Evolutionary conservation across 2,113 vertebrate genomes (phyloP).

Genomic region (Thymallus thymallus): DNA sequence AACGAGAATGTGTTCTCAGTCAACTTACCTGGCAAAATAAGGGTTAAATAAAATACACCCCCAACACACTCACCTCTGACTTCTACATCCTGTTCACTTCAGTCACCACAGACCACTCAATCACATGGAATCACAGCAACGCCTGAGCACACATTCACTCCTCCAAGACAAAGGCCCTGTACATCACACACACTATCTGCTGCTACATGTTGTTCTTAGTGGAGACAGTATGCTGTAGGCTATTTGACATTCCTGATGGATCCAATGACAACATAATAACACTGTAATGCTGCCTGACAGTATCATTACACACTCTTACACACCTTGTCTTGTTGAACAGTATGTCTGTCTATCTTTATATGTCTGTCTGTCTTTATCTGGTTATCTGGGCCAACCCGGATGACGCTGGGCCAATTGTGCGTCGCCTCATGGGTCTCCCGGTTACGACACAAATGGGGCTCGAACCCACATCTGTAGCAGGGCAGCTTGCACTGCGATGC

Average conservation of each 20-base stretch:
- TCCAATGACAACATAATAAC: slow-evolving; percentile 61
- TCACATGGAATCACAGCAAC: neutral
- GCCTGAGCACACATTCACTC: neutral
- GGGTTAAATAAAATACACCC: too few relatives aligned
- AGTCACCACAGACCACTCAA: neutral
- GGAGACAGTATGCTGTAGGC: slow-evolving; percentile 41
- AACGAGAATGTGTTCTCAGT: too few relatives aligned
- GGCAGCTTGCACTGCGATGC: too few relatives aligned
- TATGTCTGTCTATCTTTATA: neutral
- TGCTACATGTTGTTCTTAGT: slow-evolving; percentile 50
- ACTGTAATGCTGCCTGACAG: slow-evolving; percentile 33
- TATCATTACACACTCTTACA: slow-evolving; percentile 30
- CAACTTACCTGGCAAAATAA: too few relatives aligned
- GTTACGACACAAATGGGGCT: too few relatives aligned
- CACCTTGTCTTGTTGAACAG: neutral
- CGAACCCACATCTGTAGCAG: too few relatives aligned
- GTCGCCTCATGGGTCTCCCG: too few relatives aligned
- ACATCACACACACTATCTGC: slow-evolving; percentile 38
- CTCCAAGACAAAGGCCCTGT: slow-evolving; percentile 39
- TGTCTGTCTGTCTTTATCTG: neutral
- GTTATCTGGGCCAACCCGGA: neutral
- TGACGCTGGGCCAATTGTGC: too few relatives aligned
- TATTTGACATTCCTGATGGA: slow-evolving; percentile 59
- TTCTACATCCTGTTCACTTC: neutral
- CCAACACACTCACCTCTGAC: neutral